Percentiles rank a stretch among this genome's conserved stretches.
Conservation (phyloP, 64 coral and sea anemone species). For the Porites australiensis region DNA sequence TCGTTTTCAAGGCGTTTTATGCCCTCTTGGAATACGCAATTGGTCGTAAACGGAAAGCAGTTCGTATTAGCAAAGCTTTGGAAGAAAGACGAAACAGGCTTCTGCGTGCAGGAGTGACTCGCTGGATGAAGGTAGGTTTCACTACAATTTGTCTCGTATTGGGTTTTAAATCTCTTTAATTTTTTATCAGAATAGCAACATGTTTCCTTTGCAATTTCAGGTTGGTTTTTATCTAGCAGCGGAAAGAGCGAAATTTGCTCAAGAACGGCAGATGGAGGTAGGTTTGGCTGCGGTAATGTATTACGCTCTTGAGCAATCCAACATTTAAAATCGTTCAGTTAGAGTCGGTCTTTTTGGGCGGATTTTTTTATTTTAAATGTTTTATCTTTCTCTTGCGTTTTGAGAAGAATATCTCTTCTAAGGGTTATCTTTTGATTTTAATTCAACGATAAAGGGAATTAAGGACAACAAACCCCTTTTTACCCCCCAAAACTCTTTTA, state of each 20-base stretch:
- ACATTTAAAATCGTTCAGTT: too few species aligned
- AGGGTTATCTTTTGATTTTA: too few species aligned
- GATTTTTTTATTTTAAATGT: too few species aligned
- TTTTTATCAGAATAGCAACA: too few species aligned
- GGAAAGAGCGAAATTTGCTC: slow-evolving; percentile 72
- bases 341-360: too few species aligned
- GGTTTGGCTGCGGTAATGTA: background rate
- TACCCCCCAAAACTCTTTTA: too few species aligned
- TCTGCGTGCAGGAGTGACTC: slow-evolving; percentile 73
- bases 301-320: too few species aligned
- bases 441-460: too few species aligned
- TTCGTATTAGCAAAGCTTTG: slow-evolving; percentile 56
- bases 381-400: too few species aligned
- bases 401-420: too few species aligned
- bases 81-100: slow-evolving; percentile 80
- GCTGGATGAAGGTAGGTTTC: slow-evolving; percentile 81
- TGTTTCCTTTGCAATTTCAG: slow-evolving; percentile 42
- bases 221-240: slow-evolving; percentile 75
- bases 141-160: background rate
- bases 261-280: slow-evolving; percentile 78
- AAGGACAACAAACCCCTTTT: too few species aligned
- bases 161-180: background rate
- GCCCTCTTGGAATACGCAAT: slow-evolving; percentile 64
- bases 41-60: slow-evolving; percentile 47
- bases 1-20: slow-evolving; percentile 54